Base-by-base conservation (phyloP, 2,888 invertebrate genomes). In the Cordilura impudica region DNA sequence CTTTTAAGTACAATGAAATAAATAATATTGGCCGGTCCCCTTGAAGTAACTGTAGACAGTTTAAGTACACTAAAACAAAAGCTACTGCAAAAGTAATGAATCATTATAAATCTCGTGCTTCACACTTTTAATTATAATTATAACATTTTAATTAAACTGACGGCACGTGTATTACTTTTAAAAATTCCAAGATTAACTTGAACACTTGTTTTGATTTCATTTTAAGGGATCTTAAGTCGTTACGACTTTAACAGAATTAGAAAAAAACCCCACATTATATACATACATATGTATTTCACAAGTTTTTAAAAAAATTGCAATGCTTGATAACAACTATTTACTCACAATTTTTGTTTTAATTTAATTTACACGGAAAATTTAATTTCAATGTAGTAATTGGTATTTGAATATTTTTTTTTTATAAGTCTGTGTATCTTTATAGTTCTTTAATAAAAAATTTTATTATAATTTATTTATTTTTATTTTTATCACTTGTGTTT, bases 401-500 rank as follows among this genome's bases (percentile, higher is more conserved):
- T 45, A 10, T 47, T 47, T 47, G 1, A 16, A 7, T 43, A 7
- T 16, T 19, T 18, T 1, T 14, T 39, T 39, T 39, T 4, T 39
- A 10, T 43, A 53, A 5, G 5, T 53, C 8, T 71, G 23, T 35
- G 19, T 5, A 31, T 54, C 26, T 21, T 26, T 14, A 47, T 16
- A 6, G 12, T 47, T 43, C 23, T 23, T 16, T 12, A 18, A 2
- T 53, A n/a, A n/a, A 16, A 19, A 53, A 53, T 18, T 23, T 21
- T 43, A 43, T 43, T 21, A 51, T 8, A 14, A 51, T 51, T 54
- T 12, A 39, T 58, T 21, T 21, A 5, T 16, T 19, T 39, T 19
- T 51, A 3, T 8, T 18, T 47, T 47, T 12, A 12, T 10, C 16
- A 47, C 23, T 58, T 61, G 39, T 47, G 76, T 76, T 76, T 66